These are phyloP conservation scores for Cervus canadensis DNA, from an alignment of 2,113 vertebrate genomes.

Conservation along the genomic window DNA sequence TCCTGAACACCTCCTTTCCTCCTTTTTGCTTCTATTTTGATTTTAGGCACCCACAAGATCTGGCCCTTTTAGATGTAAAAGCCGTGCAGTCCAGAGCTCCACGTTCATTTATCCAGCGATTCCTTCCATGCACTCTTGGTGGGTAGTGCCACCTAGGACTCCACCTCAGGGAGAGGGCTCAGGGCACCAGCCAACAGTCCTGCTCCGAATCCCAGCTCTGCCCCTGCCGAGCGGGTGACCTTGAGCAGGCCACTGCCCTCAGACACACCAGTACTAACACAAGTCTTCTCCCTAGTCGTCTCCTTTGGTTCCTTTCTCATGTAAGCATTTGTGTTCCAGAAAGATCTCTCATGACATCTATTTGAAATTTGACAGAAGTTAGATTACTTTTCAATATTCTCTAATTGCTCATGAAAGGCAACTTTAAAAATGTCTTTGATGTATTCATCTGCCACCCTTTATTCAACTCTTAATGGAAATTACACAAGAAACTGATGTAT, in stretches of 20 bases:
- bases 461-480: constrained; percentile 20
- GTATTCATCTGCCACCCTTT: background rate
- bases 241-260: too few relatives aligned
- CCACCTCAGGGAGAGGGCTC: background rate
- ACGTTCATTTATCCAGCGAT: background rate
- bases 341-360: background rate
- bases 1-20: background rate
- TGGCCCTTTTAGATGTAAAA: background rate
- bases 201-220: too few relatives aligned
- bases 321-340: background rate
- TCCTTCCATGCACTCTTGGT: rapidly evolving
- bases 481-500: constrained; percentile 5
- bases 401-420: constrained; percentile 18
- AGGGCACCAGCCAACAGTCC: background rate
- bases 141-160: background rate
- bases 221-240: rapidly evolving
- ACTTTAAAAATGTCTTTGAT: background rate
- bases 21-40: background rate
- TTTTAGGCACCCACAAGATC: background rate
- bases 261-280: rapidly evolving
- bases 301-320: background rate
- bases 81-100: background rate
- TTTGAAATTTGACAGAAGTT: background rate
- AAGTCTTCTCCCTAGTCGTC: background rate
- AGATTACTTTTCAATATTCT: background rate